These are phyloP conservation scores for Motacilla tschutschensis DNA, from an alignment of 2,113 vertebrate species.

Conservation along the genomic window DNA sequence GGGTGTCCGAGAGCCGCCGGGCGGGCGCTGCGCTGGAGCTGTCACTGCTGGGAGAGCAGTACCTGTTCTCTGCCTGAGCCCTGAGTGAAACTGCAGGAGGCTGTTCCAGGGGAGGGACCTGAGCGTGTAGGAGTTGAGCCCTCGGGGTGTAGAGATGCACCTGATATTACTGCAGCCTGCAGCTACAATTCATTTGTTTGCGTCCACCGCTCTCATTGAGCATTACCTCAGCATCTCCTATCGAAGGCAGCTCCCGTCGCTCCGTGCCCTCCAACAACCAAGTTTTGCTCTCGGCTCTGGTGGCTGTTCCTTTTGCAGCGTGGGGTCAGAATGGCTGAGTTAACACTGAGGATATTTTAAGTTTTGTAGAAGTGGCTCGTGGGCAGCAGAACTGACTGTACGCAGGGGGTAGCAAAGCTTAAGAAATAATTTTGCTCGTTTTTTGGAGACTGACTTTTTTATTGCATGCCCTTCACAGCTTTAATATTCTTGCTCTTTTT, in stretches of 20 bases:
- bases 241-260: not conserved
- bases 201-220: conserved; percentile 66
- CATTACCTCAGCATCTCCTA: conserved; percentile 56
- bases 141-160: conserved; percentile 92
- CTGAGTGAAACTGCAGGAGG: conserved; percentile 85
- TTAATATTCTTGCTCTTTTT: not conserved
- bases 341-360: not conserved
- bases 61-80: conserved; percentile 76
- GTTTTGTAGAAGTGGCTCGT: not conserved
- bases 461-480: not conserved
- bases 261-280: conserved; percentile 51
- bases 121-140: conserved; percentile 89
- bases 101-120: conserved; percentile 88
- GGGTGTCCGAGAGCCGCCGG: conserved; percentile 8
- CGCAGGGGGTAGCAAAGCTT: not conserved
- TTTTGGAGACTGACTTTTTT: not conserved
- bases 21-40: conserved; percentile 36
- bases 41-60: conserved; percentile 68
- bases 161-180: conserved; percentile 92
- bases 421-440: not conserved
- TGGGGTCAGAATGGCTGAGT: not conserved
- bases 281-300: not conserved
- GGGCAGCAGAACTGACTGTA: not conserved
- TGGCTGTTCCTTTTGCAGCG: not conserved
- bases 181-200: conserved; percentile 86